phyloP scores from a whole-genome alignment of 2,888 invertebrate genomes.

The Arge pagana region DNA sequence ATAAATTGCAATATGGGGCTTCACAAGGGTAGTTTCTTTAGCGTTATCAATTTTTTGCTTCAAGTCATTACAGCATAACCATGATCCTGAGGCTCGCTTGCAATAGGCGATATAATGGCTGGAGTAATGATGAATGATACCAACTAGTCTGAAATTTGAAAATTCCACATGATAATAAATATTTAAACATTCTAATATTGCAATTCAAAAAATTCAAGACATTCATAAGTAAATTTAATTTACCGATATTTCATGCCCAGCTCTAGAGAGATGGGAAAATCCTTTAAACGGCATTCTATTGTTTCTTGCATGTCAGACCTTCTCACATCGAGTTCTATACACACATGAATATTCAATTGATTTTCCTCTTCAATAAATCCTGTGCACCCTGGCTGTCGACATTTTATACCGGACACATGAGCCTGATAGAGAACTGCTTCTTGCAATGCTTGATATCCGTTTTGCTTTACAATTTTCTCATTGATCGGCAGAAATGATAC shows the following conservation, averaged over 20 bases:
- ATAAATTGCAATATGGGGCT: slow-evolving; percentile 10
- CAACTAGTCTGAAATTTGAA: slow-evolving; percentile 10
- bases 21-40: not conserved
- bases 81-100: slow-evolving; percentile 6
- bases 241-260: slow-evolving; percentile 8
- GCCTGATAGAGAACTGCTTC: slow-evolving; percentile 5
- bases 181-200: slow-evolving; percentile 3
- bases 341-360: slow-evolving; percentile 8
- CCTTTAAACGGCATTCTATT: slow-evolving; percentile 5
- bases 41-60: not conserved
- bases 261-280: slow-evolving; percentile 7
- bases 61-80: slow-evolving; percentile 5
- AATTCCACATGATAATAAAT: not conserved
- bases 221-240: not conserved
- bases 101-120: slow-evolving; percentile 11
- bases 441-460: slow-evolving; percentile 14
- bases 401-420: slow-evolving; percentile 7
- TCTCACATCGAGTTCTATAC: slow-evolving; percentile 10
- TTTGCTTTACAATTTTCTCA: slow-evolving; percentile 6
- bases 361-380: slow-evolving; percentile 3
- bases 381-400: slow-evolving; percentile 7
- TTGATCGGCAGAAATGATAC: slow-evolving; percentile 9
- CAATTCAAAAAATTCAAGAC: slow-evolving; percentile 1
- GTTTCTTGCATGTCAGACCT: slow-evolving; percentile 6
- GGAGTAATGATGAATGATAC: slow-evolving; percentile 1